Evolutionary conservation across 1,140 invertebrate species (phyloP), one percentile per base, ranked within the genome.

Genomic region (Leucophenga varia): DNA sequence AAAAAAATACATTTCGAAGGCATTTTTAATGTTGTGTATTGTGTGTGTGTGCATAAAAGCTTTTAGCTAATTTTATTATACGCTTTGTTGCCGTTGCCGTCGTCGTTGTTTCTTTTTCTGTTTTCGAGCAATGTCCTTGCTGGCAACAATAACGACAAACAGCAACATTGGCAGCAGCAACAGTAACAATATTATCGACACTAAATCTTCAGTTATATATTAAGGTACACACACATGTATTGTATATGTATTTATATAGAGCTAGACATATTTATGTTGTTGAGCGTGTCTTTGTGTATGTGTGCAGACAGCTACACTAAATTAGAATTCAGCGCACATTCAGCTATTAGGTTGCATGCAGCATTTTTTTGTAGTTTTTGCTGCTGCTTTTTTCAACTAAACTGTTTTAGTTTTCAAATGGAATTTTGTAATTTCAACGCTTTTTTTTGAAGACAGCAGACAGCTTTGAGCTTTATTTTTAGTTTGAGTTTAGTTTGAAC

Each of bases 381-480:
- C 49, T 39, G n/a, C n/a, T n/a, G n/a, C n/a, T n/a, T n/a, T n/a
- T n/a, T n/a, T n/a, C n/a, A n/a, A 46, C 32, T 20, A 49, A 67
- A 67, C 67, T 67, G 63, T 67, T 67, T 67, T 67, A 67, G 59
- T 67, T 67, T 67, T 55, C 63, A 67, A 67, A 67, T 67, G 63
- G 63, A 67, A 67, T 67, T 67, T 67, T 63, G 63, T 59, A 67
- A 67, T 67, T 67, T 67, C 67, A 67, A 67, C 63, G 64, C 56
- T 59, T 67, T 59, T 54, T 45, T n/a, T n/a, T n/a, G n/a, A n/a
- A n/a, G n/a, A n/a, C n/a, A n/a, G n/a, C n/a, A n/a, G n/a, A n/a
- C n/a, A n/a, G n/a, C n/a, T n/a, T n/a, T n/a, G n/a, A n/a, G n/a
- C n/a, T n/a, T n/a, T n/a, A n/a, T n/a, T n/a, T n/a, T n/a, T n/a